These are phyloP conservation scores for Pinctada fucata DNA, from an alignment of 2,888 invertebrate species.

Conservation along the genomic window DNA sequence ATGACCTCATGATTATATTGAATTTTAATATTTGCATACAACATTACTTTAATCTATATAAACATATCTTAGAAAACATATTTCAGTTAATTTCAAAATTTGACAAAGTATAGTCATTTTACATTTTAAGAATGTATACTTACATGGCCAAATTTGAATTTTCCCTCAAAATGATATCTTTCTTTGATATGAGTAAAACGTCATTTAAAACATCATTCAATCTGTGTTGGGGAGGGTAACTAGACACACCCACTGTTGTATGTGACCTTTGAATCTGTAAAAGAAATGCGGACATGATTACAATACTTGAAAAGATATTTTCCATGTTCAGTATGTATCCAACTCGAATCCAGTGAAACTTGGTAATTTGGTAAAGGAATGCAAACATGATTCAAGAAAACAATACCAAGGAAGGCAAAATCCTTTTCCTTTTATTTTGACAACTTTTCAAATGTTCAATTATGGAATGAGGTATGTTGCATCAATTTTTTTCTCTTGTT, in stretches of 20 bases:
- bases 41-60: not conserved
- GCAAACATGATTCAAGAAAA: no score
- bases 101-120: no score
- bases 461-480: no score
- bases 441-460: no score
- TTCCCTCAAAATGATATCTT: slow-evolving; percentile 58
- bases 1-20: no score
- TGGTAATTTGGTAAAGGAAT: no score
- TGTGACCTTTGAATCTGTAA: slow-evolving; percentile 45
- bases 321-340: no score
- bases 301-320: no score
- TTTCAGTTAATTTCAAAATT: not conserved
- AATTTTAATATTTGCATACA: not conserved
- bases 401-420: no score
- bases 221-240: slow-evolving; percentile 33
- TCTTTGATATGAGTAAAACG: slow-evolving; percentile 59
- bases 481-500: no score
- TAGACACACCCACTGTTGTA: slow-evolving; percentile 45
- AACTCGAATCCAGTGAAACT: no score
- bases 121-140: not conserved
- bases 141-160: slow-evolving; percentile 29
- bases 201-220: slow-evolving; percentile 49
- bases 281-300: not conserved
- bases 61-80: not conserved
- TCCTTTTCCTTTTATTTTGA: no score